Evolutionary conservation across 1,140 invertebrate genomes (phyloP).

Genomic region (Drosophila kepulauana): DNA sequence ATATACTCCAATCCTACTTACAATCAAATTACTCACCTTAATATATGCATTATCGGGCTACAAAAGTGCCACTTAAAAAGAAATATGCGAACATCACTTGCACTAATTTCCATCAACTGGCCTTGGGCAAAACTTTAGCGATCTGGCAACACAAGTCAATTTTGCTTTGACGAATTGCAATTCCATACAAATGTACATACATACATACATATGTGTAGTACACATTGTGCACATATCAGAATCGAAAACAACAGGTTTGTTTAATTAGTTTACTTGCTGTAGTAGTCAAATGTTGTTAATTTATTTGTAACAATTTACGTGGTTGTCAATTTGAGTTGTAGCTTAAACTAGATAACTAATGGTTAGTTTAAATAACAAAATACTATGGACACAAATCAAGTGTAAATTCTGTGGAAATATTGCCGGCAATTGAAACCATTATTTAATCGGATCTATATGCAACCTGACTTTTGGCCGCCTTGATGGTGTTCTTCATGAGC

Average conservation of each 20-base stretch:
- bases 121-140: not conserved
- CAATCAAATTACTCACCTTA: too few relatives aligned
- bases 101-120: not conserved
- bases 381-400: constrained; percentile 54
- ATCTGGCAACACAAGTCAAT: constrained; percentile 26
- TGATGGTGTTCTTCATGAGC: constrained; percentile 94
- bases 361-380: constrained; percentile 66
- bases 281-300: constrained; percentile 8
- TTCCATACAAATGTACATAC: not conserved
- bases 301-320: constrained; percentile 8
- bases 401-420: constrained; percentile 37
- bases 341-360: constrained; percentile 14
- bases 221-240: too few relatives aligned
- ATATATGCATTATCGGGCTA: too few relatives aligned
- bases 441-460: constrained; percentile 6
- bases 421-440: not conserved
- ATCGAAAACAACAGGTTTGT: not conserved
- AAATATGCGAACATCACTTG: too few relatives aligned
- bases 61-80: too few relatives aligned
- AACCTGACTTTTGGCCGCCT: constrained; percentile 87
- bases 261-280: constrained; percentile 2
- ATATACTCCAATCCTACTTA: too few relatives aligned
- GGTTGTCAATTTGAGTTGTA: constrained; percentile 7
- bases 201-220: too few relatives aligned
- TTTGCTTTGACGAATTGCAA: not conserved